A percentile compares a stretch with the other conserved stretches of the same genome.
Conservation (phyloP, 2,888 invertebrate species). For the Hesperia comma region DNA sequence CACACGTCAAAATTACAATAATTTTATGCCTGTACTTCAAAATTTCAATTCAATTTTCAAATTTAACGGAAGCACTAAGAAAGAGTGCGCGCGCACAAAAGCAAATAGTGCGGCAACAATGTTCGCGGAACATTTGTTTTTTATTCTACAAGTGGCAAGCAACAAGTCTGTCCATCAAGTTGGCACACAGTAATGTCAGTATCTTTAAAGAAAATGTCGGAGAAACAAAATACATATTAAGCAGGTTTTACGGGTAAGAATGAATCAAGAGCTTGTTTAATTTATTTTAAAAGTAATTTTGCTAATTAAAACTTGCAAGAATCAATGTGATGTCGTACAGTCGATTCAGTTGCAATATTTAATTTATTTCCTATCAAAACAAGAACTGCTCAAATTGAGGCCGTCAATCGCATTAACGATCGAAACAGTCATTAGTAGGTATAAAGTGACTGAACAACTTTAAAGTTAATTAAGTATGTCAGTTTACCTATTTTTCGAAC, state of each 20-base stretch:
- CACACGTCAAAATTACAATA: slow-evolving; percentile 20
- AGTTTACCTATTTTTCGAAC: no score
- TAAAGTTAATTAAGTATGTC: neutral
- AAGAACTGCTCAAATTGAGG: slow-evolving; percentile 3
- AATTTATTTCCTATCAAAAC: slow-evolving; percentile 10
- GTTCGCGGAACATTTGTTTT: slow-evolving; percentile 50
- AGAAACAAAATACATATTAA: neutral
- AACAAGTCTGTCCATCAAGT: slow-evolving; percentile 66
- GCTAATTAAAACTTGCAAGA: neutral
- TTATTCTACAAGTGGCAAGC: slow-evolving; percentile 53
- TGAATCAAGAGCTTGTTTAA: slow-evolving; percentile 27
- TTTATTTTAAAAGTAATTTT: slow-evolving; percentile 12
- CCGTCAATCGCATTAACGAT: neutral
- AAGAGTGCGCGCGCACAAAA: slow-evolving; percentile 48
- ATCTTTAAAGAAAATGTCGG: slow-evolving; percentile 36
- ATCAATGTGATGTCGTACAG: neutral
- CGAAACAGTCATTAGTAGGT: slow-evolving; percentile 3
- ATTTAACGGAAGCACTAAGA: neutral
- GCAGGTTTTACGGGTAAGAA: neutral
- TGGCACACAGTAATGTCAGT: slow-evolving; percentile 50
- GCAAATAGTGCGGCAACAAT: slow-evolving; percentile 49
- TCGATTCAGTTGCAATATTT: neutral
- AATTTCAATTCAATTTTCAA: slow-evolving; percentile 3
- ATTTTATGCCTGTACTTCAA: slow-evolving; percentile 28
- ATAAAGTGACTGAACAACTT: neutral